Base-by-base conservation (phyloP, 2,113 vertebrate genomes). In the Turnix velox region DNA sequence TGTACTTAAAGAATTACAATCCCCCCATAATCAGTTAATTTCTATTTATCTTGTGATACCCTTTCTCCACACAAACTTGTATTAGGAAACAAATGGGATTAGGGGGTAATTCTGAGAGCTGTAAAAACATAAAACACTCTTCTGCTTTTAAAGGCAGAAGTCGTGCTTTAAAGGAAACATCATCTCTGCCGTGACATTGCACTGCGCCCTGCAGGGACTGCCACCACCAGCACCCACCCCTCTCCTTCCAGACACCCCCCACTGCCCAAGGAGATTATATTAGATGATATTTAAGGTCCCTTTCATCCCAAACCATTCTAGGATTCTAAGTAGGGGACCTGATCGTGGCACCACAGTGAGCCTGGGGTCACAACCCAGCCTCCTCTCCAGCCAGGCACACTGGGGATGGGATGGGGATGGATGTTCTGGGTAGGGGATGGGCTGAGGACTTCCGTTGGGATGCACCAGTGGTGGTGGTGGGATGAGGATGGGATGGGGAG, bases 21-120 rank as follows among this genome's bases (percentile, higher is more conserved):
- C 88, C 92, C 88, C 92, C 81, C 55, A 35, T 93, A 96, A 96
- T 93, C 91, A 94, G 75, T 94, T 96, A 93, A 95, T 94, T 95
- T 91, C 86, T 79, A 69, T 89, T 96, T 97, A 92, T 96, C 93
- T 92, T 48, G 11, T 83, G 91, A 95, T 95, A 90, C 39, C 37
- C 88, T 95, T 96, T 94, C n/a, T 93, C 76, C 28, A 24, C 68
- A 75, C 66, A 88, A 92, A 94, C 82, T 84, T 57, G 73, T 80
- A 81, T 88, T 90, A 92, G 78, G 51, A 88, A 90, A 88, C 74
- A 96, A 96, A 95, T 86, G 40, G 71, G 90, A 95, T 96, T 96
- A 97, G n/a, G 19, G 73, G 24, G 20, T 83, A 93, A 96, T 95
- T 95, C 89, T 62, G 35, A 84, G 74, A 69, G 61, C 83, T 61